Evolutionary conservation across 2,888 invertebrate genomes (phyloP).

Genomic region (Myopa tessellatipennis): DNA sequence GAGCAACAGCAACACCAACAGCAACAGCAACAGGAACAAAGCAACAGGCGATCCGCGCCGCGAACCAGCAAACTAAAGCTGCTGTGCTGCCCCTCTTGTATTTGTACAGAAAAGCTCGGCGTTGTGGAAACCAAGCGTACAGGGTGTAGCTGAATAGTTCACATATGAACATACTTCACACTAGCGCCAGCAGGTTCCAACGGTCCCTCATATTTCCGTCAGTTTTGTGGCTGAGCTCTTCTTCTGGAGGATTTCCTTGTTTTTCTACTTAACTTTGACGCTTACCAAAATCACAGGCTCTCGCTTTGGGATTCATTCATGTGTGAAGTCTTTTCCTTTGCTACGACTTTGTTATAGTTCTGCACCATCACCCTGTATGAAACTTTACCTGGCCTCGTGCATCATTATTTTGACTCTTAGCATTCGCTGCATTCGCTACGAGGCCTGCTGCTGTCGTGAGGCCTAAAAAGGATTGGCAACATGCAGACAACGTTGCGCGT

Average conservation of each 20-base stretch:
- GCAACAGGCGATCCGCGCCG: not conserved
- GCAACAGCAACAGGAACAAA: not conserved
- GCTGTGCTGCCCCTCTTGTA: not conserved
- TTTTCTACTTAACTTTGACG: not conserved
- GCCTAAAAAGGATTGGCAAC: slow-evolving; percentile 28
- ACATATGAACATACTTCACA: too few relatives aligned
- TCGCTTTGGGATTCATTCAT: slow-evolving; percentile 8
- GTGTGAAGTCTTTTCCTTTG: slow-evolving; percentile 20
- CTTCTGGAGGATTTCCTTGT: not conserved
- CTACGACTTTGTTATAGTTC: not conserved
- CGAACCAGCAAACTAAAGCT: not conserved
- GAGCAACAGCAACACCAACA: not conserved
- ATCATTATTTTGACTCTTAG: slow-evolving; percentile 32
- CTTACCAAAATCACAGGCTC: not conserved
- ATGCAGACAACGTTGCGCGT: slow-evolving; percentile 33
- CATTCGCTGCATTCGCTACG: slow-evolving; percentile 17
- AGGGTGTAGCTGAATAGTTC: not conserved
- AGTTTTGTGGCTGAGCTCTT: too few relatives aligned
- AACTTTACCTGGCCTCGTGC: slow-evolving; percentile 25
- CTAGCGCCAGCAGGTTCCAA: too few relatives aligned
- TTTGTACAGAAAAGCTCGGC: slow-evolving; percentile 3
- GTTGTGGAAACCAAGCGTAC: not conserved
- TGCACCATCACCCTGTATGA: slow-evolving; percentile 23
- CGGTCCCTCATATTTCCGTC: too few relatives aligned
- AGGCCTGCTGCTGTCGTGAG: slow-evolving; percentile 12